Percentiles rank a stretch among this genome's conserved stretches.
Evolutionary conservation across 2,797 vertebrate species (phyloP).

Genomic region (Naso thynnoides): DNA sequence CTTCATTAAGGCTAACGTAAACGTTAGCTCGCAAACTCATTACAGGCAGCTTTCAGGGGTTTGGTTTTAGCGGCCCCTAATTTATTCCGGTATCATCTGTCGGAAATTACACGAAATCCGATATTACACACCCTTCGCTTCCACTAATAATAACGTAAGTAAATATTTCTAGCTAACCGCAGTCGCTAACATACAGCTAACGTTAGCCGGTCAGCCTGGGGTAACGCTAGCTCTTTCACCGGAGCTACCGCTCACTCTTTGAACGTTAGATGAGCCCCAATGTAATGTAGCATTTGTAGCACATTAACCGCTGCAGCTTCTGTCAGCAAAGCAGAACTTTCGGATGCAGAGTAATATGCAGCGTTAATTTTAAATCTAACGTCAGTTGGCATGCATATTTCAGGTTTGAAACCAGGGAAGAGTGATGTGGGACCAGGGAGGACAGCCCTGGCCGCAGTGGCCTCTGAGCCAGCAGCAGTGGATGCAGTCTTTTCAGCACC

Average conservation of each 20-base stretch:
- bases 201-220: slow-evolving; percentile 15
- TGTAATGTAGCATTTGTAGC: background rate
- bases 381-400: slow-evolving; percentile 8
- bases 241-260: slow-evolving; percentile 21
- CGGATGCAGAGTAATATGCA: background rate
- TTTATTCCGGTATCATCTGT: slow-evolving; percentile 4
- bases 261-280: background rate
- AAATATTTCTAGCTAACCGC: no score
- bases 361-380: no score
- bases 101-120: background rate
- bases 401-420: slow-evolving; percentile 63
- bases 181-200: background rate
- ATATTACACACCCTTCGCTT: rapidly evolving
- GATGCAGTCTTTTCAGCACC: slow-evolving; percentile 99
- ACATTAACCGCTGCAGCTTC: background rate
- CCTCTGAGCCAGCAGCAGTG: slow-evolving; percentile 99
- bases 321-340: background rate
- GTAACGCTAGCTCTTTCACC: slow-evolving; percentile 21
- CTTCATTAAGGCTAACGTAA: no score
- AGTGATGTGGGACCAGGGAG: slow-evolving; percentile 99
- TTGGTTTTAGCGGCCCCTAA: background rate
- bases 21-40: slow-evolving; percentile 16
- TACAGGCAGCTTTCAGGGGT: background rate
- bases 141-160: no score
- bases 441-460: slow-evolving; percentile 99